phyloP scores from a whole-genome alignment of 2,888 invertebrate genomes.

The Aproaerema taeniolella region DNA sequence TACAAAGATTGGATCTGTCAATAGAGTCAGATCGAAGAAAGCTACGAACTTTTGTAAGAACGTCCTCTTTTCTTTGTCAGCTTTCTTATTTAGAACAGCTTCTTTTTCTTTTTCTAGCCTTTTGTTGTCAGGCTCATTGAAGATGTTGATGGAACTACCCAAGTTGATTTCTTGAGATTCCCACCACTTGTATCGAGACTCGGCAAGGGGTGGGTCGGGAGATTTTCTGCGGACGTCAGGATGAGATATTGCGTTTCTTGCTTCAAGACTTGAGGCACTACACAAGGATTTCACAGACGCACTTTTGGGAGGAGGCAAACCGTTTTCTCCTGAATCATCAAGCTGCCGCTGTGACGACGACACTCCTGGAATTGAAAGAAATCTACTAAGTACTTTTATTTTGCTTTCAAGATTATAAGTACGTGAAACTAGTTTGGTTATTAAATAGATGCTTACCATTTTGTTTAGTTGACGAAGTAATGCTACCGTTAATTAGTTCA shows the following conservation, averaged over 20 bases:
- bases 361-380: constrained; percentile 40
- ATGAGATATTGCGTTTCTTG: constrained; percentile 59
- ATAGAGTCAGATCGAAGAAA: constrained; percentile 80
- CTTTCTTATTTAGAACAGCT: constrained; percentile 18
- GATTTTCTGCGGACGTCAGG: constrained; percentile 54
- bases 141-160: constrained; percentile 79
- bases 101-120: constrained; percentile 32
- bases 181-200: constrained; percentile 72
- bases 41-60: constrained; percentile 52
- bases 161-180: constrained; percentile 77
- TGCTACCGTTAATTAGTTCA: constrained; percentile 49
- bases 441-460: constrained; percentile 42
- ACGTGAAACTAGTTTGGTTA: too few relatives aligned
- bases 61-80: constrained; percentile 32
- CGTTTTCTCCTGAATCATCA: constrained; percentile 37
- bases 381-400: too few relatives aligned
- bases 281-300: constrained; percentile 57
- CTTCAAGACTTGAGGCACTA: constrained; percentile 41
- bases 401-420: too few relatives aligned
- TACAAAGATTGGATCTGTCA: constrained; percentile 82
- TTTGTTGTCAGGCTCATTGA: constrained; percentile 51
- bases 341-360: constrained; percentile 34
- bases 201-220: constrained; percentile 37
- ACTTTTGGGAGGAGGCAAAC: constrained; percentile 43
- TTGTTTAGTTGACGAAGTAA: constrained; percentile 35